phyloP scores from a whole-genome alignment of 2,113 vertebrate species.

The Thymallus thymallus region DNA sequence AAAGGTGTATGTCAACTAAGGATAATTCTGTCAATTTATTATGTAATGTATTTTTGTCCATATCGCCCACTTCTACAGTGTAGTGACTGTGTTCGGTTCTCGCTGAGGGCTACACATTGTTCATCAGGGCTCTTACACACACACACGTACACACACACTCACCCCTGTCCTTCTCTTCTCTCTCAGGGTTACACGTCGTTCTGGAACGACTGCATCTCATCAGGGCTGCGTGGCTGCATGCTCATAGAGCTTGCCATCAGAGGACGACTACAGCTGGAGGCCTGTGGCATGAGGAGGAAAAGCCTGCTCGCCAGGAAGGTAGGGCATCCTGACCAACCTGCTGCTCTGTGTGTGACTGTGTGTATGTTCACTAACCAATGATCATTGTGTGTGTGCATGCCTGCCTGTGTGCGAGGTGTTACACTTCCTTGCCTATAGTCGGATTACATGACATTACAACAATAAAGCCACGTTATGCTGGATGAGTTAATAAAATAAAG shows the following conservation, averaged over 20 bases:
- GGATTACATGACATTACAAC: no score
- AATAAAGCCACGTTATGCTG: no score
- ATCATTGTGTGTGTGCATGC: neutral
- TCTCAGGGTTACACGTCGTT: slow-evolving; percentile 93
- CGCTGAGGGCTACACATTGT: slow-evolving; percentile 90
- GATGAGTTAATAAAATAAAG: no score
- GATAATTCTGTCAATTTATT: no score
- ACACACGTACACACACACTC: no score
- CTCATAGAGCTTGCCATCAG: slow-evolving; percentile 90
- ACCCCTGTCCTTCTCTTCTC: slow-evolving; percentile 15
- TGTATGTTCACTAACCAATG: neutral
- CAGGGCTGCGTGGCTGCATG: slow-evolving; percentile 93
- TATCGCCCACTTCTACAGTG: no score
- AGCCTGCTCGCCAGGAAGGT: slow-evolving; percentile 92
- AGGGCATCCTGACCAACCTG: neutral
- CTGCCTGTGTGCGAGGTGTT: no score
- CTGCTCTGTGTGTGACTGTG: neutral
- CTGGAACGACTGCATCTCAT: slow-evolving; percentile 98
- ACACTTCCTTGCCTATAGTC: neutral
- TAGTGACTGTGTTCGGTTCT: slow-evolving; percentile 4
- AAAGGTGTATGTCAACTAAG: no score
- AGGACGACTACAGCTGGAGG: slow-evolving; percentile 88
- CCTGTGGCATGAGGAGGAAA: slow-evolving; percentile 93
- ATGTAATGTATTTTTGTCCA: no score
- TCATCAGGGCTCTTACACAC: slow-evolving; percentile 73